phyloP scores from a whole-genome alignment of 1,140 invertebrate species.

The Zaprionus ornatus region DNA sequence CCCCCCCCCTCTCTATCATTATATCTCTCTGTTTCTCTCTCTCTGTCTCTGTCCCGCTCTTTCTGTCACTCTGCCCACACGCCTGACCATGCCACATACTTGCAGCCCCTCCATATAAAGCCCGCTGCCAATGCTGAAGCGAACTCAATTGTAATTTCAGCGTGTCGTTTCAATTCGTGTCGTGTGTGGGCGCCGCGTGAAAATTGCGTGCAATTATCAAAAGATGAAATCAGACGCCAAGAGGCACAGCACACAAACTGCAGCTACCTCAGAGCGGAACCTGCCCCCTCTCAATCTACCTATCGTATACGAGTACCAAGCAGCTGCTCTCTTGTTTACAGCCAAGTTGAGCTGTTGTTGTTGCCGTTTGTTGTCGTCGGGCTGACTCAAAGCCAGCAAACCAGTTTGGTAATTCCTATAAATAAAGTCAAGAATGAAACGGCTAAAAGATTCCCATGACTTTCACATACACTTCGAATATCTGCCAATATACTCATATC shows the following conservation, averaged over 20 bases:
- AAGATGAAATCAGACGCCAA: conserved; percentile 69
- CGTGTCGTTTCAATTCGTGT: neutral
- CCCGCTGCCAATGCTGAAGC: conserved; percentile 27
- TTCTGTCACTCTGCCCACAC: neutral
- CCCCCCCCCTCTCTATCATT: neutral
- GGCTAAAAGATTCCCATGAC: conserved; percentile 5
- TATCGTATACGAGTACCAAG: too few relatives aligned
- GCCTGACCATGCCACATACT: neutral
- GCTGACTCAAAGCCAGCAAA: conserved; percentile 36
- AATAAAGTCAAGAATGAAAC: conserved; percentile 60
- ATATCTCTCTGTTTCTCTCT: neutral
- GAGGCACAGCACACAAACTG: conserved; percentile 17
- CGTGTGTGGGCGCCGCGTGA: conserved; percentile 62
- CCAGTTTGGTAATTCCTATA: conserved; percentile 65
- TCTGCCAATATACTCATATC: neutral
- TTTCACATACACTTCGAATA: conserved; percentile 22
- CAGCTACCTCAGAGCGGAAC: conserved; percentile 7
- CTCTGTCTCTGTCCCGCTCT: neutral
- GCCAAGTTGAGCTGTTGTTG: conserved; percentile 24
- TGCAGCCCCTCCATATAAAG: conserved; percentile 36
- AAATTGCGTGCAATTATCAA: conserved; percentile 77
- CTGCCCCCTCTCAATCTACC: neutral
- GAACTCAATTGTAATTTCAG: conserved; percentile 45
- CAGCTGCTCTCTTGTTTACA: conserved; percentile 8
- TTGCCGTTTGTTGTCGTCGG: conserved; percentile 38